Conservation (phyloP, 2,888 invertebrate genomes). For the Nemurella pictetii region DNA sequence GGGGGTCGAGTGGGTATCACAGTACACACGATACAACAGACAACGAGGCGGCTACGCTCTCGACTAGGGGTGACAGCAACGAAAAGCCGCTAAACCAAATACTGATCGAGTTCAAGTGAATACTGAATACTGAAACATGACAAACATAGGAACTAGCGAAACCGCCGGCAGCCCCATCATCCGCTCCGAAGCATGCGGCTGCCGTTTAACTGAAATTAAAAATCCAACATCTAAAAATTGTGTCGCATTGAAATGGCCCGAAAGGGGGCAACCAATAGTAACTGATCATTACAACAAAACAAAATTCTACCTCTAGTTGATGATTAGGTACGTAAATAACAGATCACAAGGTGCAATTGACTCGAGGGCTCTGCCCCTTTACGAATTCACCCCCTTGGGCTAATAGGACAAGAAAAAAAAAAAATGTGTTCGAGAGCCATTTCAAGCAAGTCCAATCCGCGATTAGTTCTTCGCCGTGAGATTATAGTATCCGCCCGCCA, state of each 20-base stretch:
- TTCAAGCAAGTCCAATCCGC: background rate
- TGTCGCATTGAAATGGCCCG: background rate
- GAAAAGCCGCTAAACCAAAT: background rate
- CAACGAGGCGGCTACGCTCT: background rate
- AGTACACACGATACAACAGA: background rate
- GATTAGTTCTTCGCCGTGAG: slow-evolving; percentile 15
- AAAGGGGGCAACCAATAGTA: background rate
- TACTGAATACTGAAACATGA: background rate
- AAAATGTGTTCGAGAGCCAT: background rate
- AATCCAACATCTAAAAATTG: background rate
- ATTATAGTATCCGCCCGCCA: background rate
- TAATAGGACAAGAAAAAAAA: background rate
- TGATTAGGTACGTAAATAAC: background rate
- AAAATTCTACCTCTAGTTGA: background rate
- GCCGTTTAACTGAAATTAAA: background rate
- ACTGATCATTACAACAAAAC: background rate
- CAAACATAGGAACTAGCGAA: background rate
- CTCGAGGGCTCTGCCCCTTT: background rate
- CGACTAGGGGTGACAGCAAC: background rate
- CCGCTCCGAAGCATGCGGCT: background rate
- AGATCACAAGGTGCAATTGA: background rate
- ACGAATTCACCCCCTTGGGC: background rate
- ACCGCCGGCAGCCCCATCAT: background rate
- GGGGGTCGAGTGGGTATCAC: background rate
- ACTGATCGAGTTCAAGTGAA: background rate